These are phyloP conservation scores for Phragmatobia fuliginosa DNA, from an alignment of 2,888 invertebrate species.

Conservation along the genomic window DNA sequence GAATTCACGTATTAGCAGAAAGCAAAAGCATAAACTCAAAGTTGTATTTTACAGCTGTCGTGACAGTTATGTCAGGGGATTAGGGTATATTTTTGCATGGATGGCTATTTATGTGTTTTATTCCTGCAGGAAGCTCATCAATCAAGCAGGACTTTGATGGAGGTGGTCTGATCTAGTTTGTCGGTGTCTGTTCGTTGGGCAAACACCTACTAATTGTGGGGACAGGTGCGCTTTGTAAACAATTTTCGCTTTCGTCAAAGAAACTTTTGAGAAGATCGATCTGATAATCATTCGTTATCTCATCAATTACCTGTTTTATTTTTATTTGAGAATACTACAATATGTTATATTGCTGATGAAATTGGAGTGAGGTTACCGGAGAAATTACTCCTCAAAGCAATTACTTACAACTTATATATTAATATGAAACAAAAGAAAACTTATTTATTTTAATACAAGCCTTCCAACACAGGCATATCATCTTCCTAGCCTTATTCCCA, in stretches of 20 bases:
- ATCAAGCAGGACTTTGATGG: conserved; percentile 78
- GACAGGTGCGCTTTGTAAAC: conserved; percentile 60
- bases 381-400: no score
- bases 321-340: neutral
- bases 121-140: conserved; percentile 73
- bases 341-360: no score
- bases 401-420: no score
- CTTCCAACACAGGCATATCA: no score
- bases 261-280: neutral
- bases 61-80: conserved; percentile 15
- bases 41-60: conserved; percentile 29
- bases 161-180: conserved; percentile 79
- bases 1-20: conserved; percentile 62
- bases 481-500: no score
- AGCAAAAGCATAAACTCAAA: conserved; percentile 51
- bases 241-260: conserved; percentile 13
- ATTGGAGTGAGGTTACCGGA: no score
- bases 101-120: conserved; percentile 48
- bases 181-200: conserved; percentile 67
- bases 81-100: conserved; percentile 42
- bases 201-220: conserved; percentile 68
- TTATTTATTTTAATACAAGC: no score
- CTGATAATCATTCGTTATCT: neutral
- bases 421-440: neutral
- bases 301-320: neutral